Conservation (phyloP, 2,113 vertebrate species). For the Chaenocephalus aceratus region DNA sequence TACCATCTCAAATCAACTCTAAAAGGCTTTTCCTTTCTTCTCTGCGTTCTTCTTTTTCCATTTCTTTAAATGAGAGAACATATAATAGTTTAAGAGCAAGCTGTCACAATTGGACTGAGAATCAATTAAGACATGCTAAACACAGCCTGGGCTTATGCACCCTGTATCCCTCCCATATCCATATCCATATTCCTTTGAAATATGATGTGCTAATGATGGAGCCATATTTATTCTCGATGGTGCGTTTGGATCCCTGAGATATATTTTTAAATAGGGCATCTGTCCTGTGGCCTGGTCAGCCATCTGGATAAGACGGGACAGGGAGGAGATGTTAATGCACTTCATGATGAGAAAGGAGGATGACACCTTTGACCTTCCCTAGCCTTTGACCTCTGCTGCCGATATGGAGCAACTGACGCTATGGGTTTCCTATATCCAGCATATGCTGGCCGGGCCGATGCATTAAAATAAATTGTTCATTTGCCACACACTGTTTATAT, state of each 20-base stretch:
- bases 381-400: slow-evolving; percentile 84
- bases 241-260: slow-evolving; percentile 73
- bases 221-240: slow-evolving; percentile 80
- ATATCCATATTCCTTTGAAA: slow-evolving; percentile 83
- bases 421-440: slow-evolving; percentile 85
- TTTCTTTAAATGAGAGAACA: slow-evolving; percentile 16
- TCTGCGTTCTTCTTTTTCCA: not conserved
- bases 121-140: slow-evolving; percentile 61
- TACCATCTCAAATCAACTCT: not conserved
- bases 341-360: slow-evolving; percentile 85
- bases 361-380: slow-evolving; percentile 85
- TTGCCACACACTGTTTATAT: slow-evolving; percentile 74
- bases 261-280: slow-evolving; percentile 80
- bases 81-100: slow-evolving; percentile 32
- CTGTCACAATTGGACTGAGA: slow-evolving; percentile 45
- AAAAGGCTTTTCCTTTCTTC: not conserved
- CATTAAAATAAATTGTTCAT: slow-evolving; percentile 83
- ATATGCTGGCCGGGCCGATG: slow-evolving; percentile 81
- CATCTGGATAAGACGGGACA: slow-evolving; percentile 81
- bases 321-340: slow-evolving; percentile 84
- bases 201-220: slow-evolving; percentile 82
- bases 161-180: slow-evolving; percentile 38
- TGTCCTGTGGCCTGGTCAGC: slow-evolving; percentile 72
- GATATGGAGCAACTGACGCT: slow-evolving; percentile 78
- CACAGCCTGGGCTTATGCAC: slow-evolving; percentile 12